Evolutionary conservation across 2,113 vertebrate species (phyloP).

Genomic region (Apeltes quadracus): DNA sequence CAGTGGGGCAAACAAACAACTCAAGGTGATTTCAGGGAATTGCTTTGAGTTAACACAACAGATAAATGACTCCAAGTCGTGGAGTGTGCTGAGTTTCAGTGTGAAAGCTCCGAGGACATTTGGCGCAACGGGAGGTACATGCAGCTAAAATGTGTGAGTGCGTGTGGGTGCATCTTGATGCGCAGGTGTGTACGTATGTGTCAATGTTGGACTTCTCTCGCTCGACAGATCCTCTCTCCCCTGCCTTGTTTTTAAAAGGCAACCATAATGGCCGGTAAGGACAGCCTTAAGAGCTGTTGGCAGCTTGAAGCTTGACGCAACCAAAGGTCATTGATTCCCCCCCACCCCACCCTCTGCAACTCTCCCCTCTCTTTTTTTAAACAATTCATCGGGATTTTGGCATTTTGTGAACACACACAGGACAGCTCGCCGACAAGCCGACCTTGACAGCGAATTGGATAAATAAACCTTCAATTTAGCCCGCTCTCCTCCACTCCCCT

Average conservation of each 20-base stretch:
- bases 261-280: constrained; percentile 90
- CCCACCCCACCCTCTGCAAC: neutral
- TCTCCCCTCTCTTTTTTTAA: constrained; percentile 81
- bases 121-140: neutral
- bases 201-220: constrained; percentile 61
- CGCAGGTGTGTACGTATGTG: constrained; percentile 54
- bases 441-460: constrained; percentile 99
- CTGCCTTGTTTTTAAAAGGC: constrained; percentile 82
- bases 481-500: constrained; percentile 80
- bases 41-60: constrained; percentile 7
- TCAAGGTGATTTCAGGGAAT: neutral
- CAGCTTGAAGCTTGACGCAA: constrained; percentile 90
- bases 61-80: neutral
- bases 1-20: constrained; percentile 54
- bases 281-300: constrained; percentile 88
- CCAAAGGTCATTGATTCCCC: constrained; percentile 98
- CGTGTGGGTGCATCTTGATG: constrained; percentile 9
- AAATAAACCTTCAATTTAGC: constrained; percentile 99
- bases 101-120: neutral
- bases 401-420: constrained; percentile 98
- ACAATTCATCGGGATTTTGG: constrained; percentile 98
- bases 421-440: constrained; percentile 97
- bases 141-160: constrained; percentile 27
- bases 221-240: constrained; percentile 72
- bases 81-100: neutral